Evolutionary conservation across 1,140 invertebrate genomes (phyloP), one percentile per base, ranked within the genome.

Genomic region (Drepana arcuata): DNA sequence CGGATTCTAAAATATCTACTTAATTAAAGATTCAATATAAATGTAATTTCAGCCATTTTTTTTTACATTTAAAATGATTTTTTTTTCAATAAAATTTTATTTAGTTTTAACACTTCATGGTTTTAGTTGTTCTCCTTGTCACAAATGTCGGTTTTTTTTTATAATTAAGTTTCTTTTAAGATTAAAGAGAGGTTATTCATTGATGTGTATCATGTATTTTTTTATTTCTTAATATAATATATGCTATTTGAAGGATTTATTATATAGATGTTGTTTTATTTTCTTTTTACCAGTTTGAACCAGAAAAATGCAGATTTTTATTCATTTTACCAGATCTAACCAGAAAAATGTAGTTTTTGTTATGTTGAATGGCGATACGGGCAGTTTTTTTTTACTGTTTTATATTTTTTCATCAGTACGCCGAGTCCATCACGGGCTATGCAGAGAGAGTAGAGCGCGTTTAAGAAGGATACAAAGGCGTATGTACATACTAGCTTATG

Each of bases 171-270:
- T n/a, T n/a, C n/a, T n/a, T n/a, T n/a, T 23, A 23, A 7, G 32
- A 53, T 41, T 56, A 58, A 65, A 57, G 55, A 69, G 59, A 66
- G 52, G 25, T 46, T 46, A 46, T 35, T 34, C 35, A 13, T 55
- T 64, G 55, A 68, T 64, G 61, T 70, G 59, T 69, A 65, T 47
- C 58, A 31, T 65, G 63, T 67, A 67, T 64, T 70, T 70, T 70
- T 67, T 67, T 65, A 58, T 65, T 70, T 67, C 50, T 55, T 21
- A 36, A 63, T 59, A 70, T n/a, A n/a, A 65, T 70, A 70, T 70
- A 70, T 59, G 60, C 66, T 70, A 62, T 70, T 70, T 64, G 51
- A 55, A 67, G 58, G 48, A 55, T 65, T 69, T 67, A 67, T 64
- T 67, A 64, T 59, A 50, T 43, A 61, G 16, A 14, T 23, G 37